Evolutionary conservation across 2,888 invertebrate genomes (phyloP).

Genomic region (Imbricaverruca yamaguchii): DNA sequence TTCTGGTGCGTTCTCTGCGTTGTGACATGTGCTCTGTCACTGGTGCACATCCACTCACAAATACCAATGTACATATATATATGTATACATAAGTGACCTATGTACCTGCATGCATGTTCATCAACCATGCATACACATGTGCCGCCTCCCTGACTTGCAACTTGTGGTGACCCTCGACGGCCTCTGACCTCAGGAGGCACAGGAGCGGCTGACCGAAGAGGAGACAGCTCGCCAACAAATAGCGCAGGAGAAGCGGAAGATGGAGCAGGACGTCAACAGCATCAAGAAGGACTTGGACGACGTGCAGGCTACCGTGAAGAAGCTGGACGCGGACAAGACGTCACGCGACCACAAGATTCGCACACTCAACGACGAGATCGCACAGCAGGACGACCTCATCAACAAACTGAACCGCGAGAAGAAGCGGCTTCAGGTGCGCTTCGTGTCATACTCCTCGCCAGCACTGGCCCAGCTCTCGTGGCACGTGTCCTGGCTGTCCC

Average conservation of each 20-base stretch:
- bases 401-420: conserved; percentile 50
- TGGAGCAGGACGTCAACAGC: conserved; percentile 50
- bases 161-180: too few species aligned
- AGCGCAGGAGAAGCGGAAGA: conserved; percentile 49
- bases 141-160: too few species aligned
- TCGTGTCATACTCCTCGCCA: too few species aligned
- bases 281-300: conserved; percentile 46
- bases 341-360: conserved; percentile 47
- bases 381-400: conserved; percentile 50
- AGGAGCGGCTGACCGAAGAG: conserved; percentile 50
- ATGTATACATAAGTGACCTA: too few species aligned
- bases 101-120: too few species aligned
- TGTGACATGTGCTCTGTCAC: too few species aligned
- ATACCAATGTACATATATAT: too few species aligned
- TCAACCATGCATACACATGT: too few species aligned
- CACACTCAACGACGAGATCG: conserved; percentile 49
- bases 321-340: conserved; percentile 46
- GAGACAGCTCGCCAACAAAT: conserved; percentile 49
- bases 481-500: too few species aligned
- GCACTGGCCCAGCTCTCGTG: too few species aligned
- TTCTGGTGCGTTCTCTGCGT: too few species aligned
- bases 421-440: conserved; percentile 44
- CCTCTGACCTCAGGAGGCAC: conserved; percentile 50
- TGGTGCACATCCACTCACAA: too few species aligned
- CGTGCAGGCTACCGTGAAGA: conserved; percentile 34